Evolutionary conservation across 1,140 invertebrate species (phyloP), one percentile per base, ranked within the genome.

Genomic region (Schmidtea mediterranea): DNA sequence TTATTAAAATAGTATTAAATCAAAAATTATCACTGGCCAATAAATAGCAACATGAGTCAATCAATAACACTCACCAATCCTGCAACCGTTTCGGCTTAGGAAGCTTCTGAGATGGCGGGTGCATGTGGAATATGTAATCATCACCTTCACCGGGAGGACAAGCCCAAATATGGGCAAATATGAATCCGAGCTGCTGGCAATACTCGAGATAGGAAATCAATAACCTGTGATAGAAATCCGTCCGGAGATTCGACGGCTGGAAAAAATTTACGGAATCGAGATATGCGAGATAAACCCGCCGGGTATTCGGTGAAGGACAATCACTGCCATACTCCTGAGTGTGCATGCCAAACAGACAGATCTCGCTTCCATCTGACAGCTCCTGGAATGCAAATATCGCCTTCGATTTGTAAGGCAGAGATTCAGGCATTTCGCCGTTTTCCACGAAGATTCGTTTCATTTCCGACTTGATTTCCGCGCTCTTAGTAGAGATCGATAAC

Each of bases 51-150:
- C n/a, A n/a, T n/a, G n/a, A n/a, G n/a, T n/a, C n/a, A n/a, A n/a
- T n/a, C n/a, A n/a, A n/a, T n/a, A n/a, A n/a, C n/a, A 94, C 95
- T 67, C 98, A 99, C 92, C 92, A 98, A 59, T 98, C 90, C 55
- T 95, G 89, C 54, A 99, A 70, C 62, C 89, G 74, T 69, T 97
- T 98, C 40, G 90, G 90, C 69, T 97, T 99, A 26, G 92, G 92
- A 61, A 97, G 97, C 67, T 92, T 97, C 69, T 97, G 90, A 69
- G 98, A 90, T 50, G 76, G 72, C 39, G 92, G 92, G 75, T 99
- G 92, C 67, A 89, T 97, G 67, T 98, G 90, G 68, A 98, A 99
- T 56, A 99, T 98, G 65, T 98, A 98, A 68, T 97, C 90, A 65
- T 97, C 90, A 40, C 92, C 90, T 73, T 98, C 90, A 32, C 84